Evolutionary conservation across 2,113 vertebrate species (phyloP).

Genomic region (Archocentrus centrarchus): DNA sequence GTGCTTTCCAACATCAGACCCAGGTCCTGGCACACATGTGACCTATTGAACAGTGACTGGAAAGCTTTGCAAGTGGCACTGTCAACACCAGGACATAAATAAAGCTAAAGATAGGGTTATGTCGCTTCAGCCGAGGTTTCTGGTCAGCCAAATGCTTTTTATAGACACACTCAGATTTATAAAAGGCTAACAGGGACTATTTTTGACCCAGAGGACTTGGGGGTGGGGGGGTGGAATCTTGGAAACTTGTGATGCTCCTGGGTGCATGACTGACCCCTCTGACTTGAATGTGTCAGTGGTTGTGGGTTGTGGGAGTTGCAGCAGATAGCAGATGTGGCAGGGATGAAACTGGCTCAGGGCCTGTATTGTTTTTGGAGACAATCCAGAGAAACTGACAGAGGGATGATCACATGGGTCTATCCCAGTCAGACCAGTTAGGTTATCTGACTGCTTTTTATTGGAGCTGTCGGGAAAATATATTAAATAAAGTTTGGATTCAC

Average conservation of each 20-base stretch:
- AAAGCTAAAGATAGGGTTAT: conserved; percentile 86
- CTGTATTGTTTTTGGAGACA: conserved; percentile 67
- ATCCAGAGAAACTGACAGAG: conserved; percentile 52
- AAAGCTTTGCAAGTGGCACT: conserved; percentile 83
- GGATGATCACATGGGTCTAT: conserved; percentile 55
- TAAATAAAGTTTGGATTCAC: conserved; percentile 20
- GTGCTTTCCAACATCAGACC: conserved; percentile 71
- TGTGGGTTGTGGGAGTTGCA: conserved; percentile 59
- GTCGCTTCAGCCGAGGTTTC: conserved; percentile 74
- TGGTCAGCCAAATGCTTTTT: conserved; percentile 86
- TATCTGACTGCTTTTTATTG: conserved; percentile 42
- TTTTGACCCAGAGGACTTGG: conserved; percentile 75
- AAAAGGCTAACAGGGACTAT: conserved; percentile 86
- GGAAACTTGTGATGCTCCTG: conserved; percentile 81
- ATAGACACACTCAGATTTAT: conserved; percentile 91
- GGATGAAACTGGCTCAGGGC: conserved; percentile 50
- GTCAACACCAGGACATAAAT: conserved; percentile 90
- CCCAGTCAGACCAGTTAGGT: conserved; percentile 47
- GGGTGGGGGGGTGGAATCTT: conserved; percentile 63
- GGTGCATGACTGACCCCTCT: conserved; percentile 78
- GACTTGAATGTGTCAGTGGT: conserved; percentile 75
- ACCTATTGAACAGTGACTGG: conserved; percentile 81
- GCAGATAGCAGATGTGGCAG: conserved; percentile 57
- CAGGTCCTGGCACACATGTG: conserved; percentile 72
- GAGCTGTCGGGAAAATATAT: conserved; percentile 15